A percentile compares a stretch with the other conserved stretches of the same genome.
phyloP scores from a whole-genome alignment of 2,888 invertebrate species.

The Hydrotaea cyrtoneurina region DNA sequence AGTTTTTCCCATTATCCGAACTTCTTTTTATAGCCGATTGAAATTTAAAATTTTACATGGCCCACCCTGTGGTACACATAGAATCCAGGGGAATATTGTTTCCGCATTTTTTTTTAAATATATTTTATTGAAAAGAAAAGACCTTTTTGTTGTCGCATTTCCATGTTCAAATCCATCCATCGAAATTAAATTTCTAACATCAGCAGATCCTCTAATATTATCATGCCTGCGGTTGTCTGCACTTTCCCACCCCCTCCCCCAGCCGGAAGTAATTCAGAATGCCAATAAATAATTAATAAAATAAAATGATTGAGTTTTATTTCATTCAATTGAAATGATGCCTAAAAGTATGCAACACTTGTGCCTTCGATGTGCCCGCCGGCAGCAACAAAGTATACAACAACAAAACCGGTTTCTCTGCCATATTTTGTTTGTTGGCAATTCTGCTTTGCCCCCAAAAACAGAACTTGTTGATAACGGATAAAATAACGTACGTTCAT shows the following conservation, averaged over 20 bases:
- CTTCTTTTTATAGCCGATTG: too few species aligned
- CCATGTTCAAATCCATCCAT: too few species aligned
- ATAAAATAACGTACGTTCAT: background rate
- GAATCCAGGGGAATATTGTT: too few species aligned
- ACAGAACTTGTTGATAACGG: conserved; percentile 3
- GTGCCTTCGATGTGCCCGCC: background rate
- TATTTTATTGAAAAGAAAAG: too few species aligned
- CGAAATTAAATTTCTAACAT: background rate
- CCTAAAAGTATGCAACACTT: conserved; percentile 31
- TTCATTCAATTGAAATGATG: conserved; percentile 24
- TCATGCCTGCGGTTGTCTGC: background rate
- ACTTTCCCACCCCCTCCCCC: too few species aligned
- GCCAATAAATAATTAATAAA: background rate
- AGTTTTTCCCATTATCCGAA: too few species aligned
- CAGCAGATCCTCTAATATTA: too few species aligned
- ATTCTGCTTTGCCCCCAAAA: background rate
- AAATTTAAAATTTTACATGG: too few species aligned
- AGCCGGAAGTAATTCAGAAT: conserved; percentile 17
- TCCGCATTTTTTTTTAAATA: too few species aligned
- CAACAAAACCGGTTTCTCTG: background rate
- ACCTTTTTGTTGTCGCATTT: too few species aligned
- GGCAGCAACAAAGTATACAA: background rate
- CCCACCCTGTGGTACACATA: too few species aligned
- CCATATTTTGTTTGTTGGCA: background rate
- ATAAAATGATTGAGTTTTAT: conserved; percentile 18